Evolutionary conservation across 1,140 invertebrate genomes (phyloP).

Genomic region (Danaus melanippus): DNA sequence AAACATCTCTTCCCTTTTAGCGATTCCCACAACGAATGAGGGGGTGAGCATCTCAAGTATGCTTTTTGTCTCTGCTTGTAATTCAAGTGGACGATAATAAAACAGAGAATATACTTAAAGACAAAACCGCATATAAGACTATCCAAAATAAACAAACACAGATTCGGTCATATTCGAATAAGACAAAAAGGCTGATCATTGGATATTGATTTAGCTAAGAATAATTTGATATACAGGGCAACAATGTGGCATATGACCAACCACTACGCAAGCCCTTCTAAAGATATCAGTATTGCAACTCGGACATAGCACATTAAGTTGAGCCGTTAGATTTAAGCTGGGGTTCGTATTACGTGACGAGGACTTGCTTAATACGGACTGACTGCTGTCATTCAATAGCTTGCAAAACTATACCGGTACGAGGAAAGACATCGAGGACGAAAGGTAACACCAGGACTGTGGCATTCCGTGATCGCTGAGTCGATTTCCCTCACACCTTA

Average conservation of each 20-base stretch:
- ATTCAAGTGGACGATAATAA: slow-evolving; percentile 54
- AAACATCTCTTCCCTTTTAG: slow-evolving; percentile 44
- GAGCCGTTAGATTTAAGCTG: slow-evolving; percentile 58
- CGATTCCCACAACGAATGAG: slow-evolving; percentile 59
- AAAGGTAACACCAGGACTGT: slow-evolving; percentile 60
- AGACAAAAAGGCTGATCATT: slow-evolving; percentile 2
- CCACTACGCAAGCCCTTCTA: slow-evolving; percentile 10
- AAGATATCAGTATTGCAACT: slow-evolving; percentile 27
- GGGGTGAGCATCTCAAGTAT: slow-evolving; percentile 55
- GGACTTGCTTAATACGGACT: slow-evolving; percentile 60
- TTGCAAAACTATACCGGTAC: slow-evolving; percentile 58
- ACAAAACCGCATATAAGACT: slow-evolving; percentile 1
- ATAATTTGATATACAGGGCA: too few species aligned
- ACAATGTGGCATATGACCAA: too few species aligned
- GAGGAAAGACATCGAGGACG: slow-evolving; percentile 58
- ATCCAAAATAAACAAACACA: neutral
- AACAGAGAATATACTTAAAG: slow-evolving; percentile 13
- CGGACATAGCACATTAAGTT: slow-evolving; percentile 48
- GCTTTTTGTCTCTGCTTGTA: slow-evolving; percentile 55
- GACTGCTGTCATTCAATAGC: slow-evolving; percentile 63
- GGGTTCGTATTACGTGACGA: slow-evolving; percentile 53
- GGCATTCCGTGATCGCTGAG: slow-evolving; percentile 47
- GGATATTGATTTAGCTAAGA: too few species aligned
- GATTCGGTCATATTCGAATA: slow-evolving; percentile 1
- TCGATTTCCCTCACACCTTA: slow-evolving; percentile 26